phyloP scores from a whole-genome alignment of 1,140 invertebrate species.

The Drosophila elegans region DNA sequence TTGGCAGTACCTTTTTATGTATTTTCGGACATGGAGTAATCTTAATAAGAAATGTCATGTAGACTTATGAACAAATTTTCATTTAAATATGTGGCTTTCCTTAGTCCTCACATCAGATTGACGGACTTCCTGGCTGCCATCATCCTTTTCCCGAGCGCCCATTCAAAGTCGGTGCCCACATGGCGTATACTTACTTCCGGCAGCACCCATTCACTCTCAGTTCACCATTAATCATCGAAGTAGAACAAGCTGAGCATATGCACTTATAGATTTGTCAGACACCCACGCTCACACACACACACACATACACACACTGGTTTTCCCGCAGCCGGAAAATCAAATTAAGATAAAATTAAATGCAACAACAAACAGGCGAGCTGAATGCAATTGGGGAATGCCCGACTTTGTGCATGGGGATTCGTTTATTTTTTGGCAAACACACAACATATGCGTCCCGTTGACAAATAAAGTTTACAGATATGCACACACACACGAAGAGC shows the following conservation, averaged over 20 bases:
- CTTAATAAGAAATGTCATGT: too few species aligned
- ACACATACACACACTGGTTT: not conserved
- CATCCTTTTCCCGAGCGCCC: not conserved
- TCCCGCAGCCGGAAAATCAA: constrained; percentile 54
- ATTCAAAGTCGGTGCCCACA: constrained; percentile 12
- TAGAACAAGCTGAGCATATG: constrained; percentile 26
- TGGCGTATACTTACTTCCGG: constrained; percentile 11
- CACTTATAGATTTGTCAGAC: constrained; percentile 49
- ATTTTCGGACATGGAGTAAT: too few species aligned
- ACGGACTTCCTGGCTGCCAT: not conserved
- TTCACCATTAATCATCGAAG: constrained; percentile 34
- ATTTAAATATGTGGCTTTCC: not conserved
- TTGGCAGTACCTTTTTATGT: too few species aligned
- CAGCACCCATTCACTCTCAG: not conserved
- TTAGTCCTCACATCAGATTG: not conserved
- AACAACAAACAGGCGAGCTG: constrained; percentile 48
- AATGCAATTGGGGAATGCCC: constrained; percentile 27
- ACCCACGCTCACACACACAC: constrained; percentile 9
- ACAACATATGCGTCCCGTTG: constrained; percentile 79
- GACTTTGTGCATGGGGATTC: constrained; percentile 30
- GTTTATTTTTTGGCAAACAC: constrained; percentile 73
- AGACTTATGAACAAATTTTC: too few species aligned
- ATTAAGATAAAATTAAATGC: constrained; percentile 72
- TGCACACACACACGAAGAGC: constrained; percentile 45
- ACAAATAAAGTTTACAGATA: constrained; percentile 80